Conservation (phyloP, 1,140 invertebrate species). For the Camponotus floridanus region DNA sequence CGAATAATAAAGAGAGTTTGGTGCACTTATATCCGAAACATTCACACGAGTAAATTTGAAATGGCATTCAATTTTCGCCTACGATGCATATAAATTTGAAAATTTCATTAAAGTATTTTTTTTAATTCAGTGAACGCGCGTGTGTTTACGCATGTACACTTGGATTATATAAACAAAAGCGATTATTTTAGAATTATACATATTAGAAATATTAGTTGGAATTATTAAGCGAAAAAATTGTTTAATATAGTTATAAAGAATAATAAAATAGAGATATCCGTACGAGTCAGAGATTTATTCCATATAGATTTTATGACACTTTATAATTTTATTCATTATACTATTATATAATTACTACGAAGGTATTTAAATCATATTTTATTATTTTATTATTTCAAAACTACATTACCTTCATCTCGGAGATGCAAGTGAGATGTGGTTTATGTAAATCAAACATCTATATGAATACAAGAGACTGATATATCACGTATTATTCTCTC, state of each 20-base stretch:
- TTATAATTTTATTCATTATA: conserved; percentile 21
- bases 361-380: neutral
- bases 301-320: neutral
- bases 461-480: conserved; percentile 40
- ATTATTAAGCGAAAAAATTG: neutral
- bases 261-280: neutral
- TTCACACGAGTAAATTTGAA: neutral
- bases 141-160: neutral
- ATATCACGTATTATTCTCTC: conserved; percentile 45
- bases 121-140: neutral
- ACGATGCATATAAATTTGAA: neutral
- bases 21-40: neutral
- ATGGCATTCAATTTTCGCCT: conserved; percentile 5
- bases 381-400: conserved; percentile 28
- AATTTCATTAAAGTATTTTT: neutral
- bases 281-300: neutral
- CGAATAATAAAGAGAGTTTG: conserved; percentile 29
- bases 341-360: neutral
- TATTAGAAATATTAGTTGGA: too few relatives aligned
- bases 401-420: conserved; percentile 7
- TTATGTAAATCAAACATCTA: conserved; percentile 47
- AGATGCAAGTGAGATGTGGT: conserved; percentile 10
- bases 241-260: neutral
- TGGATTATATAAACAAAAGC: neutral
- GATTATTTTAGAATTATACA: neutral